Percentiles rank a stretch among this genome's conserved stretches.
phyloP scores from a whole-genome alignment of 2,888 invertebrate genomes.

The Acanthococcus lagerstroemiae region DNA sequence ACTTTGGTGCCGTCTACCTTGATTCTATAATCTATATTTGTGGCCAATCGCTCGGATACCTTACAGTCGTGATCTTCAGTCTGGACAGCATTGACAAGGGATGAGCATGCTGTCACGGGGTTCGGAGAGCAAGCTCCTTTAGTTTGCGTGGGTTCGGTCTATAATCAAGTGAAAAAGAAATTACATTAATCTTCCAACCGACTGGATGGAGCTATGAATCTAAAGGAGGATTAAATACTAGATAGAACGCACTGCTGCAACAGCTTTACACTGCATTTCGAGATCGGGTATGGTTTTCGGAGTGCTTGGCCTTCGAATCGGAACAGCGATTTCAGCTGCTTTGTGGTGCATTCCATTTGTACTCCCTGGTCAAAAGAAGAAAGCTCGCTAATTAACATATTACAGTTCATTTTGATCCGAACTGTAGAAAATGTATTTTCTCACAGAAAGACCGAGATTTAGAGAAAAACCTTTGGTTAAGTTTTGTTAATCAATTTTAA shows the following conservation, averaged over 20 bases:
- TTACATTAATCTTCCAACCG: not conserved
- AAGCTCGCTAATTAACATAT: too few relatives aligned
- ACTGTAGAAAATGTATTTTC: too few relatives aligned
- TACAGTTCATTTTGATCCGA: too few relatives aligned
- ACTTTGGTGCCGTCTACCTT: conserved; percentile 93
- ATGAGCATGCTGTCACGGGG: conserved; percentile 48
- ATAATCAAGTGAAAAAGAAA: not conserved
- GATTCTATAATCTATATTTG: conserved; percentile 71
- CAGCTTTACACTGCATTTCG: conserved; percentile 91
- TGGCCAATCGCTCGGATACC: conserved; percentile 57
- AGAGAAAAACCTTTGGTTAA: too few relatives aligned
- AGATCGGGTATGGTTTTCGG: conserved; percentile 73
- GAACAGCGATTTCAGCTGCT: too few relatives aligned
- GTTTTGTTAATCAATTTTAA: not conserved
- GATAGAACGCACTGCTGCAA: conserved; percentile 49
- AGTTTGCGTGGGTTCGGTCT: conserved; percentile 63
- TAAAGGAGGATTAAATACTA: not conserved
- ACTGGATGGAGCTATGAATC: not conserved
- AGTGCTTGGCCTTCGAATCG: conserved; percentile 45
- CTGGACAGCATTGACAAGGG: conserved; percentile 57
- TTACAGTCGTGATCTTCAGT: conserved; percentile 73
- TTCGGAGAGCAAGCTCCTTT: conserved; percentile 96
- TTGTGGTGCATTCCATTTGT: not conserved
- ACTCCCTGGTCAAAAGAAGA: too few relatives aligned
- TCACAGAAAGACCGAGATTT: too few relatives aligned